phyloP scores from a whole-genome alignment of 2,888 invertebrate species.

The Enoplolaimus lenunculus region DNA sequence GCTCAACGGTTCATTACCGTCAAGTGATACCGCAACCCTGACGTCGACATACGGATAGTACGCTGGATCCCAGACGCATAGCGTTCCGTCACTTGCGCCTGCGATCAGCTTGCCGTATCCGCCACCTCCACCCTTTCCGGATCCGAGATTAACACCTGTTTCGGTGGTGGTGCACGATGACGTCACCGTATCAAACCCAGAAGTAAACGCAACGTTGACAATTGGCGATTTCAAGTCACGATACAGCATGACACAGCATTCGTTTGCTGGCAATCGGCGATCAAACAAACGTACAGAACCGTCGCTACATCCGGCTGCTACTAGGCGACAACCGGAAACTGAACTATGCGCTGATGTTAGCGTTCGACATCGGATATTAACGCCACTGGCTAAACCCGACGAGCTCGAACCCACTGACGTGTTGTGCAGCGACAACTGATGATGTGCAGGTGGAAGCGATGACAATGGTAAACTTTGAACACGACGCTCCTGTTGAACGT shows the following conservation, averaged over 20 bases:
- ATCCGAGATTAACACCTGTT: too few species aligned
- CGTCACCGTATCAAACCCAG: too few species aligned
- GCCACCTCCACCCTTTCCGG: too few species aligned
- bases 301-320: conserved; percentile 70
- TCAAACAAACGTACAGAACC: conserved; percentile 77
- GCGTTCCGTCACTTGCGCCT: conserved; percentile 57
- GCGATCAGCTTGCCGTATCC: conserved; percentile 29
- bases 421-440: too few species aligned
- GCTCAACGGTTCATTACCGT: background rate
- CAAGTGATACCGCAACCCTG: background rate
- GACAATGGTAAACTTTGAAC: conserved; percentile 29
- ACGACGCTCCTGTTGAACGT: conserved; percentile 57
- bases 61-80: conserved; percentile 50
- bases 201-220: background rate
- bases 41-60: conserved; percentile 35
- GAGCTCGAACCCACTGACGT: too few species aligned
- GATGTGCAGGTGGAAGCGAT: background rate
- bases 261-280: conserved; percentile 55
- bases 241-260: conserved; percentile 42
- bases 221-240: background rate
- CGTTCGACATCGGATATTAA: background rate
- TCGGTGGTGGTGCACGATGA: too few species aligned
- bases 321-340: conserved; percentile 46
- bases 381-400: too few species aligned
- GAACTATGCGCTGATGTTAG: conserved; percentile 5